Evolutionary conservation across 1,140 invertebrate genomes (phyloP), one percentile per base, ranked within the genome.

Genomic region (Aporrectodea caliginosa): DNA sequence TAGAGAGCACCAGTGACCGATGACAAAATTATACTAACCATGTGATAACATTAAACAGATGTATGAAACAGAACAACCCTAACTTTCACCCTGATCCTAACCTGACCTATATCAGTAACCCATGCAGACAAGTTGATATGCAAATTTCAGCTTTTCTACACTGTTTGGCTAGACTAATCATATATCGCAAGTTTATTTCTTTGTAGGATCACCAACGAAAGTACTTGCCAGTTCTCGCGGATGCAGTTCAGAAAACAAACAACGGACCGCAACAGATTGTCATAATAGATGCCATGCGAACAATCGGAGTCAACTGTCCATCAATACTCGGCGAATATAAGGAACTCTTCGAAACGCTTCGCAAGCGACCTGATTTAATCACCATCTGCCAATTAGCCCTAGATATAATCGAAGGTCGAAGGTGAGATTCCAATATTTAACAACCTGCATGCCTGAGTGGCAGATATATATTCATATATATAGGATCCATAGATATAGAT

Each of bases 391-490:
- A 30, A 16, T 14, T 72, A 22, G 70, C 82, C 31, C 1, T 84
- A 0, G 81, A 84, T 71, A 75, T 80, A 31, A 74, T 84, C 71
- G 83, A 84, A 33, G 83, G 83, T 30, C 80, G 80, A 43, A 84
- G 80, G 83, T 84, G 72, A n/a, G n/a, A n/a, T n/a, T n/a, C n/a
- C n/a, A n/a, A n/a, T n/a, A n/a, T n/a, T n/a, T n/a, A 71, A 81
- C 22, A 35, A 16, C 16, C 34, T 16, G 2, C 14, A 22, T n/a
- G 2, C 16, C 29, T 32, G 27, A 22, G 31, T 22, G 14, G 32
- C 35, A 29, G 16, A n/a, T 31, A 34, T 73, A 33, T 30, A 33
- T 12, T 68, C n/a, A 75, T 14, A 35, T 35, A 16, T 16, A 43
- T 16, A 27, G 29, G 71, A 31, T 43, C 12, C 22, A 58, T 58